These are phyloP conservation scores for Tinea pellionella DNA, from an alignment of 2,888 invertebrate species.

Conservation along the genomic window DNA sequence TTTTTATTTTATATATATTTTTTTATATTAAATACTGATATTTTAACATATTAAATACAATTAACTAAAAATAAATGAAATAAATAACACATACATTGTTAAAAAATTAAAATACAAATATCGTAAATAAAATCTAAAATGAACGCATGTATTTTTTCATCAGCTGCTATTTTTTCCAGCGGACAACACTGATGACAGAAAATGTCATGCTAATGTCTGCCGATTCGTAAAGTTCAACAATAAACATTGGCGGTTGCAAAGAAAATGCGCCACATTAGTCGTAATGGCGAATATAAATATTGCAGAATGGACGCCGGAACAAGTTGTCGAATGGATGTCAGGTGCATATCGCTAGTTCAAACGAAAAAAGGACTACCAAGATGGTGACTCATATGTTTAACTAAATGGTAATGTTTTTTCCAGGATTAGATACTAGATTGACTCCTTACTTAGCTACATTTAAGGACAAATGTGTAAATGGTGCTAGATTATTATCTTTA, in stretches of 20 bases:
- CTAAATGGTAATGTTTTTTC: constrained; percentile 16
- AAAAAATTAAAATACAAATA: not conserved
- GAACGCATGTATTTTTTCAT: not conserved
- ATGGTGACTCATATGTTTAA: not conserved
- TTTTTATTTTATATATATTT: no score
- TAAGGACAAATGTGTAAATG: constrained; percentile 83
- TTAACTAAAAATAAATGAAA: no score
- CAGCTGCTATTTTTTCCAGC: not conserved
- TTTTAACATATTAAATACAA: no score
- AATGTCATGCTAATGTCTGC: not conserved
- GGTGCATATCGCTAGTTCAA: constrained; percentile 61
- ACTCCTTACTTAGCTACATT: constrained; percentile 84
- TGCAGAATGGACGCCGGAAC: constrained; percentile 90
- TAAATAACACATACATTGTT: no score
- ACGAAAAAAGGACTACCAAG: not conserved
- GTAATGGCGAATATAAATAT: constrained; percentile 12
- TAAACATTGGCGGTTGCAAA: constrained; percentile 4
- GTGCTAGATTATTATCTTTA: constrained; percentile 83
- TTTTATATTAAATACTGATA: no score
- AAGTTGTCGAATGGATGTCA: constrained; percentile 91
- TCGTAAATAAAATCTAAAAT: not conserved
- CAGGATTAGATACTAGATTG: constrained; percentile 79
- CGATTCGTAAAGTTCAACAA: not conserved
- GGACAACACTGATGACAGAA: not conserved
- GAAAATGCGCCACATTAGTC: constrained; percentile 1